Percentiles rank a stretch among this genome's conserved stretches.
Evolutionary conservation across 2,113 vertebrate species (phyloP).

Genomic region (Brachirus orientalis): DNA sequence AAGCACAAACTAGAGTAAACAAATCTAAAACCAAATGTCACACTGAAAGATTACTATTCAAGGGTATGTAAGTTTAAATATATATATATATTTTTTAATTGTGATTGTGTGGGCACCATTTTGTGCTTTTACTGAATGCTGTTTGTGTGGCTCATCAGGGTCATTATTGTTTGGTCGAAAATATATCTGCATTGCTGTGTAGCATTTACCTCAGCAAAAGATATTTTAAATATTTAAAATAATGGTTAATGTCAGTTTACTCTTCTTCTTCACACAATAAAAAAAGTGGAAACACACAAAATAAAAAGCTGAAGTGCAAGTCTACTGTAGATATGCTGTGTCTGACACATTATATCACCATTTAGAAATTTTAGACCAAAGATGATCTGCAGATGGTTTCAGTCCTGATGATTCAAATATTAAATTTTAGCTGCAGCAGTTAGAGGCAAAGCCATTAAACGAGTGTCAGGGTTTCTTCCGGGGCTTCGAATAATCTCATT

Average conservation of each 20-base stretch:
- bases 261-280: constrained; percentile 21
- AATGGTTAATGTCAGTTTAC: background rate
- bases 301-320: background rate
- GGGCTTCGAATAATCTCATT: constrained; percentile 63
- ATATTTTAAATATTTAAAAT: background rate
- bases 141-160: background rate
- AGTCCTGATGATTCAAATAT: constrained; percentile 40
- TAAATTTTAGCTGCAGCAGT: constrained; percentile 16
- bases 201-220: background rate
- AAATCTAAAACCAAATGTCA: no score
- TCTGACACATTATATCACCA: constrained; percentile 14
- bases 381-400: constrained; percentile 31
- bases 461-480: constrained; percentile 54
- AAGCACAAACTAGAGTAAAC: no score
- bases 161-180: background rate
- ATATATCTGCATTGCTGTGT: no score
- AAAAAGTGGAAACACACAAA: no score
- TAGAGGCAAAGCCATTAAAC: constrained; percentile 48
- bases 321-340: no score
- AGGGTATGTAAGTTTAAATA: no score
- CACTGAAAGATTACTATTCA: no score
- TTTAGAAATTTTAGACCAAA: constrained; percentile 37
- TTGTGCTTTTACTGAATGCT: no score
- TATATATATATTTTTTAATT: no score
- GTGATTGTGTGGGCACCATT: no score